Evolutionary conservation across 2,888 invertebrate species (phyloP).

Genomic region (Melanostoma mellinum): DNA sequence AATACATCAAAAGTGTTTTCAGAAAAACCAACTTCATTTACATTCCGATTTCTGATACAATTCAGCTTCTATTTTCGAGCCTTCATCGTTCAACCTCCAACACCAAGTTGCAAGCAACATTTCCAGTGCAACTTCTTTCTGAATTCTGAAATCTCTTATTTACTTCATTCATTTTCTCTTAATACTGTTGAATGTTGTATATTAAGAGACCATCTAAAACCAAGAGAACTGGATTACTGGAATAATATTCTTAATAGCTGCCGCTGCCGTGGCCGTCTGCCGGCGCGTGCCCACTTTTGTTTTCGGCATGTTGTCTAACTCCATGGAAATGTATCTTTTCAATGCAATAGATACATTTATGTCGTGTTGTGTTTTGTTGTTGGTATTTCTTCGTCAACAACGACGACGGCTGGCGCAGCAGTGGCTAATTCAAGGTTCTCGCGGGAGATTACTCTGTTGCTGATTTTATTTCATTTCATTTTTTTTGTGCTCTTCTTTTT

Average conservation of each 20-base stretch:
- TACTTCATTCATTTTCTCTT: too few species aligned
- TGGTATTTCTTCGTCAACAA: slow-evolving; percentile 17
- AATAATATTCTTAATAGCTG: neutral
- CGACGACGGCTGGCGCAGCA: slow-evolving; percentile 17
- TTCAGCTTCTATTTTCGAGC: too few species aligned
- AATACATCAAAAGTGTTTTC: too few species aligned
- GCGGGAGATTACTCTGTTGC: slow-evolving; percentile 58
- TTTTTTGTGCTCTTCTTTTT: slow-evolving; percentile 27
- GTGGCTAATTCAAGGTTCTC: slow-evolving; percentile 65
- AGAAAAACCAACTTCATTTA: too few species aligned
- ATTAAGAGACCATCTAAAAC: too few species aligned
- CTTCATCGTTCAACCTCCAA: too few species aligned
- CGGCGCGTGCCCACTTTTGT: slow-evolving; percentile 64
- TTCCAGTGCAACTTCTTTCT: too few species aligned
- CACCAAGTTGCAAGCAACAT: too few species aligned
- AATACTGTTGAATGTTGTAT: too few species aligned
- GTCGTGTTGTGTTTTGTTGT: slow-evolving; percentile 6
- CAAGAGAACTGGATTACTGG: slow-evolving; percentile 49
- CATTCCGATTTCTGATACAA: too few species aligned
- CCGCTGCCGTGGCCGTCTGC: neutral
- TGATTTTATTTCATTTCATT: slow-evolving; percentile 15
- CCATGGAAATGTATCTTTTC: slow-evolving; percentile 61
- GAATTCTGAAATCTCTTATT: too few species aligned
- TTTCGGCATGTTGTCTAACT: slow-evolving; percentile 15
- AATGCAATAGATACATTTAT: slow-evolving; percentile 66